Conservation (phyloP, 2,797 vertebrate species). For the Falco concolor region DNA sequence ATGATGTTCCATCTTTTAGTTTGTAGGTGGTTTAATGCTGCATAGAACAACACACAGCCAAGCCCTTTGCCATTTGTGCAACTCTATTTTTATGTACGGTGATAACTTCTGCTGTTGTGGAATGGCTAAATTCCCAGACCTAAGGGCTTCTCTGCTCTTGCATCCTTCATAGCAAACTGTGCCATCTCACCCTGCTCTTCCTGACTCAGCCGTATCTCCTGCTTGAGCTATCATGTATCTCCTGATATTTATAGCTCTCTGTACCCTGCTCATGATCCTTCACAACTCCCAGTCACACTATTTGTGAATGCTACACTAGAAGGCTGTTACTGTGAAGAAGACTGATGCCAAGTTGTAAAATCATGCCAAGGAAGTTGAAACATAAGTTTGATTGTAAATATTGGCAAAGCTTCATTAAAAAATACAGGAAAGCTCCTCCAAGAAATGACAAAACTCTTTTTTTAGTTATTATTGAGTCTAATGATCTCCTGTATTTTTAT, state of each 20-base stretch:
- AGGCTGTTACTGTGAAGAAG: neutral
- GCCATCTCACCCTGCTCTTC: neutral
- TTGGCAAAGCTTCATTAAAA: slow-evolving; percentile 40
- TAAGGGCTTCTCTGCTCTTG: neutral
- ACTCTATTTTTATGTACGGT: neutral
- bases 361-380: neutral
- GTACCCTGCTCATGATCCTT: neutral
- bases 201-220: neutral
- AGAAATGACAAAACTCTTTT: neutral
- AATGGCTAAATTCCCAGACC: neutral
- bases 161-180: neutral
- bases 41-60: neutral
- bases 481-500: neutral
- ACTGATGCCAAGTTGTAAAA: slow-evolving; percentile 46
- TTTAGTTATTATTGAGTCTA: neutral
- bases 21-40: neutral
- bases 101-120: neutral
- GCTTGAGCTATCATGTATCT: neutral
- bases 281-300: slow-evolving; percentile 10
- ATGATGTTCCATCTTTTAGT: neutral
- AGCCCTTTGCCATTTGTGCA: neutral
- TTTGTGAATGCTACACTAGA: neutral
- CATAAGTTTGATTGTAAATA: slow-evolving; percentile 55
- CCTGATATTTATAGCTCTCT: neutral
- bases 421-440: neutral